A percentile compares a stretch with the other conserved stretches of the same genome.
Conservation (phyloP, 2,113 vertebrate genomes). For the Takifugu flavidus region DNA sequence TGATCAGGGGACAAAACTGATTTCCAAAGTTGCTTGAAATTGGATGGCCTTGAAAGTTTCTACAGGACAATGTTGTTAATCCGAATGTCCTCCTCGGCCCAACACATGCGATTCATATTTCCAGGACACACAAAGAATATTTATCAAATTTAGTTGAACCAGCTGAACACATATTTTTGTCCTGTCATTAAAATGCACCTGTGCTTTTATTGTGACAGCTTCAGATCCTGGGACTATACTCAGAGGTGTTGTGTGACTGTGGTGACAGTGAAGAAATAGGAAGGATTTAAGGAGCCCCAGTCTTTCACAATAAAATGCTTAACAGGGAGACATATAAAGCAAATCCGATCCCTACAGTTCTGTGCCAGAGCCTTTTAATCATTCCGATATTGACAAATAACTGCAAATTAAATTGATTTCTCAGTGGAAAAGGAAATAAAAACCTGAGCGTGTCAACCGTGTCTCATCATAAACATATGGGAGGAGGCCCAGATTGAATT, state of each 20-base stretch:
- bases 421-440: constrained; percentile 42
- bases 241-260: constrained; percentile 26
- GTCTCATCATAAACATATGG: constrained; percentile 54
- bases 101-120: no score
- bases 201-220: constrained; percentile 19
- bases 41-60: no score
- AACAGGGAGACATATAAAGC: constrained; percentile 17
- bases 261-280: constrained; percentile 14
- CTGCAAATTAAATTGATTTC: constrained; percentile 39
- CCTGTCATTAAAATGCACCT: constrained; percentile 17
- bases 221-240: constrained; percentile 17
- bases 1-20: no score
- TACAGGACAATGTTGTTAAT: no score
- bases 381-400: constrained; percentile 46
- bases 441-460: constrained; percentile 38
- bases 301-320: constrained; percentile 35
- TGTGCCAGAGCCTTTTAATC: constrained; percentile 26
- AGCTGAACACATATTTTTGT: no score
- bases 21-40: no score
- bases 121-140: no score
- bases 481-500: constrained; percentile 41
- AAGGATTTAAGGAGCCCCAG: constrained; percentile 10
- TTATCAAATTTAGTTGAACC: no score
- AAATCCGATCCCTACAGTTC: constrained; percentile 7
- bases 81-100: no score